These are phyloP conservation scores for Phaethornis superciliosus DNA, from an alignment of 2,113 vertebrate species.

Conservation along the genomic window DNA sequence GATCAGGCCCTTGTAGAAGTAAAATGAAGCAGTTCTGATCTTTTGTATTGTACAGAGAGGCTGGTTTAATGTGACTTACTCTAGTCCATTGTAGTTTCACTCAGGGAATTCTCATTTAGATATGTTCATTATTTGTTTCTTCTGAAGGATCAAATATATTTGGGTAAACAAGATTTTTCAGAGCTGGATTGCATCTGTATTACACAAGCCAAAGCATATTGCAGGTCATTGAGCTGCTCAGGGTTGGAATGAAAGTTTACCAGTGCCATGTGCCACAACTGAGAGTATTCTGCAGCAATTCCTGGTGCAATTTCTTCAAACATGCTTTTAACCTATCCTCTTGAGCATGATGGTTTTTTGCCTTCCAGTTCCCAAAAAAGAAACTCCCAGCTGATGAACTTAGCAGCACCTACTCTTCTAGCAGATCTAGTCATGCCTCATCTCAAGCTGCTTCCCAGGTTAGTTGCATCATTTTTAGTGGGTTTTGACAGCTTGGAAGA, in stretches of 20 bases:
- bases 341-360: not conserved
- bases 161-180: not conserved
- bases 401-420: not conserved
- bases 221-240: not conserved
- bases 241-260: not conserved
- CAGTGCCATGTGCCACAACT: not conserved
- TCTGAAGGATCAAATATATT: not conserved
- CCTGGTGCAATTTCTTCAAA: not conserved
- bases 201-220: not conserved
- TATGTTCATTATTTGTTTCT: not conserved
- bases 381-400: not conserved
- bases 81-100: not conserved
- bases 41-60: not conserved
- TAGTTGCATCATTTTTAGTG: not conserved
- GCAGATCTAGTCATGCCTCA: not conserved
- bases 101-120: not conserved
- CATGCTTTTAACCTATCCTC: not conserved
- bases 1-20: not conserved
- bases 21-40: not conserved
- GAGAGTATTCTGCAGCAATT: not conserved
- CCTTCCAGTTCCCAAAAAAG: constrained; percentile 30
- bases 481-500: not conserved
- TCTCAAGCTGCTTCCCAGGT: constrained; percentile 6
- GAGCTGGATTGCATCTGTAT: not conserved
- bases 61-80: not conserved